Evolutionary conservation across 2,797 vertebrate genomes (phyloP).

Genomic region (Erethizon dorsatum): DNA sequence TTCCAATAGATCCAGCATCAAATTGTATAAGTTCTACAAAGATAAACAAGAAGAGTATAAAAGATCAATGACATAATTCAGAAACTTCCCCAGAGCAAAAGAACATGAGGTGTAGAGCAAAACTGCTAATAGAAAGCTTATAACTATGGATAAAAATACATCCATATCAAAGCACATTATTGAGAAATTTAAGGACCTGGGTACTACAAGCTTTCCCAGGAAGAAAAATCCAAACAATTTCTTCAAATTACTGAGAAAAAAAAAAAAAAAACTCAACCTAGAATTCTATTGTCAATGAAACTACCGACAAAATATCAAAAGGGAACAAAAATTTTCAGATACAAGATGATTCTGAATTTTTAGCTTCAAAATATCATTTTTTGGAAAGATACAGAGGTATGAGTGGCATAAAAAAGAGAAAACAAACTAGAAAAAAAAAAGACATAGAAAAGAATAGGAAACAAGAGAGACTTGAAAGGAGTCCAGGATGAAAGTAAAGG

Average conservation of each 20-base stretch:
- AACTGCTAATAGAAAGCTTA: neutral
- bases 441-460: neutral
- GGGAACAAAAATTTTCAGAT: neutral
- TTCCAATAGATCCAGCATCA: neutral
- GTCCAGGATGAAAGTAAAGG: neutral
- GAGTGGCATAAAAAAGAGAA: neutral
- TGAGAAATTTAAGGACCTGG: neutral
- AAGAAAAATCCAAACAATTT: neutral
- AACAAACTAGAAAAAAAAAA: neutral
- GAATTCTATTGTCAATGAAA: slow-evolving; percentile 1
- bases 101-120: neutral
- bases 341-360: neutral
- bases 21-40: slow-evolving; percentile 4
- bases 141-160: neutral
- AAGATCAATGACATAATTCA: neutral
- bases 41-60: neutral
- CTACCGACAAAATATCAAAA: neutral
- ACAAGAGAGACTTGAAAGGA: neutral
- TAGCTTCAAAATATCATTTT: neutral
- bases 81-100: neutral
- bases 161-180: neutral
- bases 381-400: neutral
- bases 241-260: slow-evolving; percentile 29
- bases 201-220: neutral
- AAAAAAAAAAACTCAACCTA: neutral